A percentile compares a stretch with the other conserved stretches of the same genome.
Evolutionary conservation across 2,113 vertebrate genomes (phyloP).

Genomic region (Hemibagrus wyckioides): DNA sequence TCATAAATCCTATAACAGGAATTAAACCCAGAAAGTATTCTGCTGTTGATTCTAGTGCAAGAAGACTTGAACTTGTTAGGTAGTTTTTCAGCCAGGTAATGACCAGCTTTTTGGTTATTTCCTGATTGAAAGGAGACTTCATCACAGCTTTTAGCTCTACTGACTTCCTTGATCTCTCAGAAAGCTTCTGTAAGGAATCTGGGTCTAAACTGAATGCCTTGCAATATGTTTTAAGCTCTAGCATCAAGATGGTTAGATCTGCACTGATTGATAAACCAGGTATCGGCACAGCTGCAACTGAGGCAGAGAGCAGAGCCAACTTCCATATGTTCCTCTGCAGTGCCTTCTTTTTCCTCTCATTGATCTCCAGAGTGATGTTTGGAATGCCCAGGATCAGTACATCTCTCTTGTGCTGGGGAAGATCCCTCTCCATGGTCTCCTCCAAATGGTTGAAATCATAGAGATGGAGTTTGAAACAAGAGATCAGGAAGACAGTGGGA

Average conservation of each 20-base stretch:
- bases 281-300: slow-evolving; percentile 62
- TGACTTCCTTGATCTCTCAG: slow-evolving; percentile 63
- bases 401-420: slow-evolving; percentile 56
- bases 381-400: slow-evolving; percentile 60
- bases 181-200: slow-evolving; percentile 63
- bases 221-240: slow-evolving; percentile 61
- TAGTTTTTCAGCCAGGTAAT: slow-evolving; percentile 63
- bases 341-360: slow-evolving; percentile 65
- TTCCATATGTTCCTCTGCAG: slow-evolving; percentile 65
- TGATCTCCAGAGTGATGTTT: slow-evolving; percentile 61
- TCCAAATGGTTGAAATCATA: slow-evolving; percentile 55
- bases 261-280: slow-evolving; percentile 61
- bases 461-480: slow-evolving; percentile 37
- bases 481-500: slow-evolving; percentile 59
- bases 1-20: slow-evolving; percentile 65
- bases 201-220: slow-evolving; percentile 69
- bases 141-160: slow-evolving; percentile 65
- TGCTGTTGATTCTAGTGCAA: slow-evolving; percentile 41
- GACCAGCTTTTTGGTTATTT: slow-evolving; percentile 57
- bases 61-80: slow-evolving; percentile 46
- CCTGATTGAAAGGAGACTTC: slow-evolving; percentile 59
- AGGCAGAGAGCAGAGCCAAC: slow-evolving; percentile 61
- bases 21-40: slow-evolving; percentile 60
- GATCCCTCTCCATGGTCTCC: slow-evolving; percentile 58
- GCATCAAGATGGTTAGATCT: slow-evolving; percentile 62